Evolutionary conservation across 2,113 vertebrate species (phyloP).

Genomic region (Enhydra lutris): DNA sequence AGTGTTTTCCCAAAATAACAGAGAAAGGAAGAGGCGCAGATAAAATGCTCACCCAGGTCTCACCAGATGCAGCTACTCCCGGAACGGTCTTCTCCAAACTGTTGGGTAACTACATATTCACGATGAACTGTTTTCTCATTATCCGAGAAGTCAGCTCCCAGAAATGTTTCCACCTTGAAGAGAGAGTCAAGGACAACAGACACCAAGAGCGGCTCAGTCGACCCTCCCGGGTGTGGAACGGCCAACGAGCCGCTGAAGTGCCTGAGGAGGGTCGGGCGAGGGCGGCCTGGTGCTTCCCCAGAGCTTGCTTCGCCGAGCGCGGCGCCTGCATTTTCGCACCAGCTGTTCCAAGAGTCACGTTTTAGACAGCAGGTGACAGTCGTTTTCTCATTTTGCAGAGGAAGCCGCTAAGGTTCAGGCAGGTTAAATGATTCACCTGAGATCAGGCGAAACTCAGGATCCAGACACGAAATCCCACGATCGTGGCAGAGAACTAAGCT

Average conservation of each 20-base stretch:
- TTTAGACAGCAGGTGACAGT: background rate
- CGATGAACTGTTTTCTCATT: background rate
- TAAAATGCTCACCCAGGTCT: background rate
- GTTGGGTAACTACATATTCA: background rate
- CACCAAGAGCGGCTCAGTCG: rapidly evolving
- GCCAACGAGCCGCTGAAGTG: rapidly evolving
- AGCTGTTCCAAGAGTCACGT: rapidly evolving
- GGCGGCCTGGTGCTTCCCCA: rapidly evolving
- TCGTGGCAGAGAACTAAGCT: background rate
- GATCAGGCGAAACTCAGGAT: too few species aligned
- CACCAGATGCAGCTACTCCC: rapidly evolving
- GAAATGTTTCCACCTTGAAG: background rate
- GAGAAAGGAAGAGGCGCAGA: background rate
- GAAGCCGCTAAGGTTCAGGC: too few species aligned
- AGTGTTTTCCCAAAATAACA: background rate
- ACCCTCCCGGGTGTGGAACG: rapidly evolving
- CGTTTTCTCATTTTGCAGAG: background rate
- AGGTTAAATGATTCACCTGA: background rate
- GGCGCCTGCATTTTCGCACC: rapidly evolving
- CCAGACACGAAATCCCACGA: background rate
- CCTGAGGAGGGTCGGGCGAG: rapidly evolving
- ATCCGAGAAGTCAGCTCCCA: background rate
- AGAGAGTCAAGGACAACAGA: background rate
- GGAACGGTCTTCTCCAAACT: background rate
- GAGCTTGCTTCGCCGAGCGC: rapidly evolving